Evolutionary conservation across 2,888 invertebrate species (phyloP).

Genomic region (Cantharis rustica): DNA sequence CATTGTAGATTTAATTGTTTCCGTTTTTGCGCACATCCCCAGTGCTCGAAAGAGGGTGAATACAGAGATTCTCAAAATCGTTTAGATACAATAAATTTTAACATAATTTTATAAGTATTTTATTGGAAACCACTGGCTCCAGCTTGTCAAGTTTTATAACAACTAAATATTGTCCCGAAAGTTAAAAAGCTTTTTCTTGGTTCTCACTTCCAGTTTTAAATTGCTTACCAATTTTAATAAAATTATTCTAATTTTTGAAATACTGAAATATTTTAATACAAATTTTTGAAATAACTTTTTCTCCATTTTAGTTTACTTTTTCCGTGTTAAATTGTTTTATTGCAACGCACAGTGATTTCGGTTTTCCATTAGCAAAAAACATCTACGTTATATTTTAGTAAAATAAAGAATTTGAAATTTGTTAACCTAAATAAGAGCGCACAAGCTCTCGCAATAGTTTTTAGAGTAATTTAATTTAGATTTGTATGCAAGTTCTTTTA

Average conservation of each 20-base stretch:
- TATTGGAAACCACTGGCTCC: constrained; percentile 21
- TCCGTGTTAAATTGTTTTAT: background rate
- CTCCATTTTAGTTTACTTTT: background rate
- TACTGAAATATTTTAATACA: background rate
- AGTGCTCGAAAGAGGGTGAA: constrained; percentile 48
- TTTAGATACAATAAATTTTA: constrained; percentile 15
- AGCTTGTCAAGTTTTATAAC: constrained; percentile 21
- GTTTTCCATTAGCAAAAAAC: too few relatives aligned
- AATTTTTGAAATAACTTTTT: background rate
- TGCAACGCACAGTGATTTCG: too few relatives aligned
- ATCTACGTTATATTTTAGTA: too few relatives aligned
- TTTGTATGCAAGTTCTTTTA: too few relatives aligned
- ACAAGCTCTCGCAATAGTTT: too few relatives aligned
- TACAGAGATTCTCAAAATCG: constrained; percentile 45
- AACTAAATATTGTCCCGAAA: constrained; percentile 14
- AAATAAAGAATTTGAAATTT: too few relatives aligned
- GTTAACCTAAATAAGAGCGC: too few relatives aligned
- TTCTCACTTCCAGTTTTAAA: constrained; percentile 23
- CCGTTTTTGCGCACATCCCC: constrained; percentile 56
- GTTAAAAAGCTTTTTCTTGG: constrained; percentile 7
- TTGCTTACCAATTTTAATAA: constrained; percentile 22
- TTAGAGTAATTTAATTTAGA: too few relatives aligned
- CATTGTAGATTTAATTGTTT: constrained; percentile 60
- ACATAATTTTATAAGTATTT: constrained; percentile 7
- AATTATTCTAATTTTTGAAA: constrained; percentile 10